phyloP scores from a whole-genome alignment of 2,113 vertebrate genomes.

The Pelecanoides urinatrix region DNA sequence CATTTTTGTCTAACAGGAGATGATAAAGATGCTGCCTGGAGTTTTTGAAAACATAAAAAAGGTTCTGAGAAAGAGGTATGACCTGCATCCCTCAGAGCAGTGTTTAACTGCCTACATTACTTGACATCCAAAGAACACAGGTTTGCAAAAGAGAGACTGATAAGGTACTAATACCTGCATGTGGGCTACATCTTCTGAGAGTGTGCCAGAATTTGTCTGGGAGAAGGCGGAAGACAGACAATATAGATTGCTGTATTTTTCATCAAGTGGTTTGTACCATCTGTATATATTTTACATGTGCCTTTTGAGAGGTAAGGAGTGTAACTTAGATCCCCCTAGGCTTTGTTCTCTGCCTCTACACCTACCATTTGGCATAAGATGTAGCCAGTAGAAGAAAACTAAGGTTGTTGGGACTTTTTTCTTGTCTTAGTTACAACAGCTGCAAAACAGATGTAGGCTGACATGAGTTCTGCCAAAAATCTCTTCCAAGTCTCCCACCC shows the following conservation, averaged over 20 bases:
- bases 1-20: constrained; percentile 30
- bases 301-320: constrained; percentile 52
- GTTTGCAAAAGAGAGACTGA: constrained; percentile 38
- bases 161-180: constrained; percentile 51
- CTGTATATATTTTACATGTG: constrained; percentile 66
- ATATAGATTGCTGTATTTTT: constrained; percentile 58
- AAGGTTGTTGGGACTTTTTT: constrained; percentile 16
- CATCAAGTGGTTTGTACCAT: constrained; percentile 58
- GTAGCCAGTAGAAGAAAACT: constrained; percentile 64
- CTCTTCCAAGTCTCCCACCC: constrained; percentile 64
- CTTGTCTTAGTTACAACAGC: constrained; percentile 74
- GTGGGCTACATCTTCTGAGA: constrained; percentile 54
- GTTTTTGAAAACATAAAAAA: constrained; percentile 55
- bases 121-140: constrained; percentile 62
- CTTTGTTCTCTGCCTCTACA: constrained; percentile 65
- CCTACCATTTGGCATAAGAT: constrained; percentile 73
- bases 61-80: constrained; percentile 40
- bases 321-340: constrained; percentile 42
- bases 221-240: background rate
- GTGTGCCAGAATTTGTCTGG: constrained; percentile 12
- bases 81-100: constrained; percentile 51
- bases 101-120: constrained; percentile 62
- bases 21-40: constrained; percentile 50
- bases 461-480: constrained; percentile 69
- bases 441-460: constrained; percentile 76